These are phyloP conservation scores for Diabrotica balteata DNA, from an alignment of 2,888 invertebrate genomes.

Conservation along the genomic window DNA sequence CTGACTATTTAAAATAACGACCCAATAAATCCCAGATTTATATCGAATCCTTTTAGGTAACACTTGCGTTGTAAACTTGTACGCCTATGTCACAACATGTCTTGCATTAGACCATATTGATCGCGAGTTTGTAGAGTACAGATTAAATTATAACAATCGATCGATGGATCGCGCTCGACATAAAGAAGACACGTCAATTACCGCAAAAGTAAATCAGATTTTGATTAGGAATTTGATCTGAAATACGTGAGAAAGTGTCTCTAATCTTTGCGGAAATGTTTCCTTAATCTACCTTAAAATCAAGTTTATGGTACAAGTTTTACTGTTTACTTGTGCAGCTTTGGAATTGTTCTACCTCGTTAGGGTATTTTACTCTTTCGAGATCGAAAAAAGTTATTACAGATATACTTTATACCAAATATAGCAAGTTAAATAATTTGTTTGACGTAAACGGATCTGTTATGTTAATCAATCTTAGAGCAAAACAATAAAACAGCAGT, in stretches of 20 bases:
- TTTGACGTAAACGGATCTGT: not conserved
- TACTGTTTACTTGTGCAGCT: slow-evolving; percentile 7
- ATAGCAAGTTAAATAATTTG: slow-evolving; percentile 2
- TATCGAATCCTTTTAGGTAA: slow-evolving; percentile 23
- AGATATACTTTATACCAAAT: slow-evolving; percentile 3
- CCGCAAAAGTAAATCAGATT: slow-evolving; percentile 51
- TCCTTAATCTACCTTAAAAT: slow-evolving; percentile 31
- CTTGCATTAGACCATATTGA: slow-evolving; percentile 36
- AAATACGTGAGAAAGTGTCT: slow-evolving; percentile 48
- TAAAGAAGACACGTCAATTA: slow-evolving; percentile 54
- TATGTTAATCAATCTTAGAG: too few relatives aligned
- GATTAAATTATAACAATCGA: slow-evolving; percentile 53
- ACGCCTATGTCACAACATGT: slow-evolving; percentile 15
- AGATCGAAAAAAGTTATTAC: not conserved
- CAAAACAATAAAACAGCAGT: too few relatives aligned
- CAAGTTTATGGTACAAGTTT: slow-evolving; percentile 29
- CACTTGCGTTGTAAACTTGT: slow-evolving; percentile 16
- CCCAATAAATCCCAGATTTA: slow-evolving; percentile 21
- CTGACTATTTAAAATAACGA: slow-evolving; percentile 18
- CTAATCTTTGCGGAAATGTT: slow-evolving; percentile 43
- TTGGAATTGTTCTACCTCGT: slow-evolving; percentile 13
- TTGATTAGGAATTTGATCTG: slow-evolving; percentile 46
- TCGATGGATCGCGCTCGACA: slow-evolving; percentile 48
- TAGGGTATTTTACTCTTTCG: slow-evolving; percentile 8
- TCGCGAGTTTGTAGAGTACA: slow-evolving; percentile 23